Evolutionary conservation across 1,140 invertebrate species (phyloP).

Genomic region (Trichonephila clavipes): DNA sequence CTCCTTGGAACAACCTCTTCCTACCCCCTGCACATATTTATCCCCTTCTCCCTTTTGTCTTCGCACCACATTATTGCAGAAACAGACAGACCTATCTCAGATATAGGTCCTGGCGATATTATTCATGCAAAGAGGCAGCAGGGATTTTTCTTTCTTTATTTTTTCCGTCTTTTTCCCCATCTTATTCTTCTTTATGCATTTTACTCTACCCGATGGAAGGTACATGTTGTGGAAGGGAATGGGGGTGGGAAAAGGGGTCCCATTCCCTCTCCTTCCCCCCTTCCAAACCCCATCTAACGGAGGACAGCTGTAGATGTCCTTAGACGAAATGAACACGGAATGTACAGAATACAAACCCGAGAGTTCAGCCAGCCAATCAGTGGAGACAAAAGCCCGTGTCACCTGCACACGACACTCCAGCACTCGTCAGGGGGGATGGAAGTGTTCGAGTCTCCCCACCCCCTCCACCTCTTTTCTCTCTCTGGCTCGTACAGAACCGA

Average conservation of each 20-base stretch:
- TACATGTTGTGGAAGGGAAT: constrained; percentile 14
- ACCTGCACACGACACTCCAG: constrained; percentile 73
- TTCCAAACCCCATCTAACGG: constrained; percentile 16
- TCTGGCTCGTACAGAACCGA: background rate
- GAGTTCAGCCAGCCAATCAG: constrained; percentile 76
- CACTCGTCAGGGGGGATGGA: constrained; percentile 43
- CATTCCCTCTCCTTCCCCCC: background rate
- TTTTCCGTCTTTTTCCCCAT: constrained; percentile 20
- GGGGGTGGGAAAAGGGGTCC: background rate
- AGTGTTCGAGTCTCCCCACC: background rate
- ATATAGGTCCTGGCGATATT: constrained; percentile 49
- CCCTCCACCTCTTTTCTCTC: constrained; percentile 9
- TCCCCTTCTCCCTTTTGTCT: constrained; percentile 43
- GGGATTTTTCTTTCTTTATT: constrained; percentile 33
- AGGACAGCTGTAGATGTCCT: constrained; percentile 72
- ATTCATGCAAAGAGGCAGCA: constrained; percentile 40
- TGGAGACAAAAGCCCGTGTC: constrained; percentile 74
- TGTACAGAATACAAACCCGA: constrained; percentile 74
- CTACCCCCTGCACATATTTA: background rate
- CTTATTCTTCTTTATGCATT: constrained; percentile 26
- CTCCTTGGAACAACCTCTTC: background rate
- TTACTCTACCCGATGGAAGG: constrained; percentile 9
- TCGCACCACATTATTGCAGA: constrained; percentile 51
- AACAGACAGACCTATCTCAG: constrained; percentile 32
- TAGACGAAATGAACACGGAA: constrained; percentile 75